Evolutionary conservation across 2,797 vertebrate genomes (phyloP).

Genomic region (Mycteria americana): DNA sequence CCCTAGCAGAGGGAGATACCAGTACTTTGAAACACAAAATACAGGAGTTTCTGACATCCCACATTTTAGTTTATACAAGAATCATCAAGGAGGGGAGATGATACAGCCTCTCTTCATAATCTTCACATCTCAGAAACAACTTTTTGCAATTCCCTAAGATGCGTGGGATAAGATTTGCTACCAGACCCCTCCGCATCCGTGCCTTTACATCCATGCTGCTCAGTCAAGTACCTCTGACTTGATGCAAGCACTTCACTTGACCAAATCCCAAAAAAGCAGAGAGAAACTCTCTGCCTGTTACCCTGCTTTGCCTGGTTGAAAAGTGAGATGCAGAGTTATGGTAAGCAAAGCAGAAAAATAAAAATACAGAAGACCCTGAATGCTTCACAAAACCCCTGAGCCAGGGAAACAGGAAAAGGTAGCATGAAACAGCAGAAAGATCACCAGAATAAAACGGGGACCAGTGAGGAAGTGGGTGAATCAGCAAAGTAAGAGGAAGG

Average conservation of each 20-base stretch:
- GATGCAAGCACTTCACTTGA: background rate
- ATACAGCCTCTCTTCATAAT: background rate
- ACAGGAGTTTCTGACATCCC: background rate
- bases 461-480: background rate
- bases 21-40: background rate
- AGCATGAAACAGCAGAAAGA: background rate
- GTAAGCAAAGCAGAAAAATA: background rate
- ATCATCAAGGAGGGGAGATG: background rate
- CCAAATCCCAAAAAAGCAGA: background rate
- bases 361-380: background rate
- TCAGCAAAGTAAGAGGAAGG: background rate
- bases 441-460: background rate
- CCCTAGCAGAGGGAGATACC: background rate
- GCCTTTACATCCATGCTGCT: background rate
- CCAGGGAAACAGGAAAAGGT: background rate
- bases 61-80: background rate
- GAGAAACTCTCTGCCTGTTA: background rate
- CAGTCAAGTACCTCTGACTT: too few relatives aligned
- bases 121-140: background rate
- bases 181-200: fast-evolving
- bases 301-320: background rate
- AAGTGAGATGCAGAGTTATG: background rate
- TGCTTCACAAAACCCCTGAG: background rate
- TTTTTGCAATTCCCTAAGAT: background rate
- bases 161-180: background rate